These are phyloP conservation scores for Augochlorella aurata DNA, from an alignment of 2,888 invertebrate genomes.

Conservation along the genomic window DNA sequence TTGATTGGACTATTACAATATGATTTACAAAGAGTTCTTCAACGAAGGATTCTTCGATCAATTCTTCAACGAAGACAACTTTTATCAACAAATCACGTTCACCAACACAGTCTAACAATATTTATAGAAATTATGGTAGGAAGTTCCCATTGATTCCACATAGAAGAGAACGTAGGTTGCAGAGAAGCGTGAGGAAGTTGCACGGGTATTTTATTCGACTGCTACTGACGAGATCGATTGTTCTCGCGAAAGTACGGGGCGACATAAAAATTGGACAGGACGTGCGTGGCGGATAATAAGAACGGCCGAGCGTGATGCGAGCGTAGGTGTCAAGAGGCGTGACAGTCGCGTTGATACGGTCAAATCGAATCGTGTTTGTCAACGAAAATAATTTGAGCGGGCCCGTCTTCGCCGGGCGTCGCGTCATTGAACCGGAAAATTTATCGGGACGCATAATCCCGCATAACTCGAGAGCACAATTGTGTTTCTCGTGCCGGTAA, in stretches of 20 bases:
- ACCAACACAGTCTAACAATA: too few species aligned
- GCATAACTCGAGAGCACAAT: constrained; percentile 17
- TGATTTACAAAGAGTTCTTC: too few species aligned
- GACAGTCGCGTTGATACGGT: not conserved
- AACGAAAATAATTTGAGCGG: constrained; percentile 24
- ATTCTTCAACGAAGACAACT: too few species aligned
- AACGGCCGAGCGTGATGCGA: not conserved
- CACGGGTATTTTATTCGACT: too few species aligned
- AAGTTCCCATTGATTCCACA: too few species aligned
- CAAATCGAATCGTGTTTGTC: not conserved
- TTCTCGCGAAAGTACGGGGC: not conserved
- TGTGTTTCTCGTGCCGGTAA: constrained; percentile 28
- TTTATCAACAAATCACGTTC: too few species aligned
- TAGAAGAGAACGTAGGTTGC: too few species aligned
- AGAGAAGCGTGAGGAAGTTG: too few species aligned
- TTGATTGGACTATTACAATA: too few species aligned
- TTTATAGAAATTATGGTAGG: too few species aligned
- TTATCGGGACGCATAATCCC: constrained; percentile 57
- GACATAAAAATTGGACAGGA: not conserved
- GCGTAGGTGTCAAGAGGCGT: not conserved
- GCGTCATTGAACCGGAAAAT: constrained; percentile 39
- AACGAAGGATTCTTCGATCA: too few species aligned
- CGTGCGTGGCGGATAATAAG: not conserved
- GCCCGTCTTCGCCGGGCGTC: constrained; percentile 25
- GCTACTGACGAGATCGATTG: too few species aligned